Conservation (phyloP, 2,797 vertebrate genomes). For the Taeniopygia guttata region DNA sequence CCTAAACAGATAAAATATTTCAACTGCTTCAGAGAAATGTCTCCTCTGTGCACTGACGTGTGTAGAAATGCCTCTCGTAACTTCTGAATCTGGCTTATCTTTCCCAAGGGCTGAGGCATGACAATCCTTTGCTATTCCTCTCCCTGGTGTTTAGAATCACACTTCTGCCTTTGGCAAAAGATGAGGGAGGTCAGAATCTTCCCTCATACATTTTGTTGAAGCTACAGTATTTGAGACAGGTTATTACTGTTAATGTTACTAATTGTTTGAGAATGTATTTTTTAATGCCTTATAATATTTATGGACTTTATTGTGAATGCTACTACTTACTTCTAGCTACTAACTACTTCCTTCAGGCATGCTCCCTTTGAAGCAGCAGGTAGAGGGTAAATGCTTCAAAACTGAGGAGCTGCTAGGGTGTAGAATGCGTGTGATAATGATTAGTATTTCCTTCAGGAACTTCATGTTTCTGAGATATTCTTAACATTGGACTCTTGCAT, state of each 20-base stretch:
- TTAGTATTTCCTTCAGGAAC: conserved; percentile 31
- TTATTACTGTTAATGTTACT: background rate
- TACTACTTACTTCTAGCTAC: background rate
- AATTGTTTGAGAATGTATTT: background rate
- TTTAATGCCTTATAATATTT: background rate
- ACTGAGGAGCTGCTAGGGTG: background rate
- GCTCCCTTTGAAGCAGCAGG: background rate
- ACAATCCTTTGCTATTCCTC: background rate
- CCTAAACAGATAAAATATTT: background rate
- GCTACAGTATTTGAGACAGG: background rate
- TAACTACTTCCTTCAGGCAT: background rate
- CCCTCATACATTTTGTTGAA: background rate
- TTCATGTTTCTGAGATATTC: conserved; percentile 23
- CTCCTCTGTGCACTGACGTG: background rate
- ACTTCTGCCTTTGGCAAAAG: background rate
- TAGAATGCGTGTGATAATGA: background rate
- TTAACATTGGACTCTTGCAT: background rate
- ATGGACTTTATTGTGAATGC: background rate
- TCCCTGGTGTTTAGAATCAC: background rate
- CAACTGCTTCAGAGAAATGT: background rate
- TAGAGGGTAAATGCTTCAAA: background rate
- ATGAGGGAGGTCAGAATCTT: background rate
- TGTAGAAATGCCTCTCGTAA: conserved; percentile 24
- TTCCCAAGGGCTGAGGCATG: background rate
- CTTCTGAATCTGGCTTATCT: conserved; percentile 33